Conservation (phyloP, 2,888 invertebrate species). For the Subacronicta megacephala region DNA sequence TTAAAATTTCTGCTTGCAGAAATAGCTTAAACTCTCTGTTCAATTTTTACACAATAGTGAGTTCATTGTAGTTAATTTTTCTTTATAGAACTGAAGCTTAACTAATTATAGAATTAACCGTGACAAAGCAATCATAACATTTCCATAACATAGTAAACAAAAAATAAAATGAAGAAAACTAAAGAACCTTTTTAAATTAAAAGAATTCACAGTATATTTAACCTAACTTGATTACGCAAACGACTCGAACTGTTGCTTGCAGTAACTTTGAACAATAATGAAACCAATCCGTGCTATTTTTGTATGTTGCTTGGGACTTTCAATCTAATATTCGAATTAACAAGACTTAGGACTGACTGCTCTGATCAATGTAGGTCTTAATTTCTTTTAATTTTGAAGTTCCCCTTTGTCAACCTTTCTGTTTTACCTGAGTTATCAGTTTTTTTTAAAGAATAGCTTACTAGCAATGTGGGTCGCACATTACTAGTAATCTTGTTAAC, state of each 20-base stretch:
- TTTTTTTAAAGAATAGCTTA: no score
- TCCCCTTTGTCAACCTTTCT: background rate
- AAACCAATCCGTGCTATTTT: conserved; percentile 11
- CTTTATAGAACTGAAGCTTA: no score
- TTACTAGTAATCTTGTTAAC: no score
- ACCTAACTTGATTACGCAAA: conserved; percentile 15
- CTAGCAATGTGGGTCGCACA: no score
- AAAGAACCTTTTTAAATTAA: background rate
- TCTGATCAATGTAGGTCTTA: background rate
- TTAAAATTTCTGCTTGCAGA: no score
- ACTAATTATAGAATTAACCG: no score
- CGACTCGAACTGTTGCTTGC: conserved; percentile 25
- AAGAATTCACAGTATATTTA: background rate
- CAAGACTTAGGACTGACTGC: background rate
- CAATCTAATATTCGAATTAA: background rate
- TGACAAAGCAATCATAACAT: no score
- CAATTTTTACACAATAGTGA: no score
- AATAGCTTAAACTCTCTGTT: no score
- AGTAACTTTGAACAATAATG: conserved; percentile 12
- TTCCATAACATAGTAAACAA: no score
- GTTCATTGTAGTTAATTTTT: no score
- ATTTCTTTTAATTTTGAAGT: background rate
- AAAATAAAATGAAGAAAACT: background rate
- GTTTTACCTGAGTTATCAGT: no score
- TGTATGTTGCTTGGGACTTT: conserved; percentile 13